Base-by-base conservation (phyloP, 2,888 invertebrate genomes). In the Ophion slaviceki region DNA sequence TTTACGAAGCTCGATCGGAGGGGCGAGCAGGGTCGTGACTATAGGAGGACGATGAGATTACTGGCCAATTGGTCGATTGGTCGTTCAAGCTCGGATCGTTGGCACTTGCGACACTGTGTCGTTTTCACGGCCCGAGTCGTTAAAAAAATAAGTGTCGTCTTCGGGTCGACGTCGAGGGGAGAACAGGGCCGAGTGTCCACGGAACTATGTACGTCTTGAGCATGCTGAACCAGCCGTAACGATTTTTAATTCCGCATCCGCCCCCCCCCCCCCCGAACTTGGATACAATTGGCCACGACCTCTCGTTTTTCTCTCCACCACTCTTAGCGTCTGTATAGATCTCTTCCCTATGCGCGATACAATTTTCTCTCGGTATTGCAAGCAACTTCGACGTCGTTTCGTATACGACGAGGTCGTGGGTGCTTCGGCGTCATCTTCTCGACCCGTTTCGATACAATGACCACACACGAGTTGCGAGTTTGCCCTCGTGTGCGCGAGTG, bases 71-170 rank as follows among this genome's bases (percentile, higher is more conserved):
- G 80, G 64, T 66, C 64, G 80, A 32, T 32, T 28, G 59, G 40
- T 74, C 32, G 74, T 67, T 67, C 61, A 62, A 62, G 72, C 36
- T 74, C 24, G 17, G 1, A 45, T 28, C 28, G n/a, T 64, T 7
- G 62, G 70, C 32, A 62, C 80, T 80, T 45, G 64, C 53, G 53
- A 53, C 66, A 11, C 59, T 40, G 36, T 72, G 74, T 62, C 61
- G 75, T 66, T 64, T 32, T 53, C n/a, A 14, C 64, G 47, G n/a
- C 45, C 6, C 11, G 24, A 14, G 75, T 75, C 68, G 81, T 81
- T 75, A 77, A 81, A 81, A 78, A 81, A 81, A 81, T 74, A 75
- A 75, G 61, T 68, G 75, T 61, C 81, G 45, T 61, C 75, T 67
- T 81, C 45, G 36, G 20, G 14, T 53, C 53, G 53, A 2, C 40